Evolutionary conservation across 2,888 invertebrate species (phyloP).

Genomic region (Galeopsomyia nigrocyanea): DNA sequence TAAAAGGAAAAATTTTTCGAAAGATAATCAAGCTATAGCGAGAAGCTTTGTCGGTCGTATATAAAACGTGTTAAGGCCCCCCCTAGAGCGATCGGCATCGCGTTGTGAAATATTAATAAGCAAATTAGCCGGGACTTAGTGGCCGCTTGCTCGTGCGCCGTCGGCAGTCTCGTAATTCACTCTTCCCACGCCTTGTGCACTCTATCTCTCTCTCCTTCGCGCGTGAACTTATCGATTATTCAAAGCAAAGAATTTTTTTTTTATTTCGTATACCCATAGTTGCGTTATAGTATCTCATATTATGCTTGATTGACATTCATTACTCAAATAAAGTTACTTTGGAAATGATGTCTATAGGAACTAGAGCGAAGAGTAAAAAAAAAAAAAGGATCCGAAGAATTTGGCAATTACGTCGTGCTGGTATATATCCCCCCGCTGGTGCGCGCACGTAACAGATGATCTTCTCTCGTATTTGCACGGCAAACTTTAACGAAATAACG

Average conservation of each 20-base stretch:
- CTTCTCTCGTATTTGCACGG: constrained; percentile 28
- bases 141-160: constrained; percentile 1
- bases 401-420: constrained; percentile 66
- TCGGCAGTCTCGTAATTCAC: constrained; percentile 47
- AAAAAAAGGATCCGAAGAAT: constrained; percentile 50
- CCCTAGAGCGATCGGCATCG: constrained; percentile 63
- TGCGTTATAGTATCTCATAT: too few relatives aligned
- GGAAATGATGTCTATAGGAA: too few relatives aligned
- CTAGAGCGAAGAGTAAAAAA: too few relatives aligned
- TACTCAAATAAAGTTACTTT: too few relatives aligned
- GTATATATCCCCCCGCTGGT: too few relatives aligned
- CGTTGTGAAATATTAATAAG: constrained; percentile 67
- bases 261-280: too few relatives aligned
- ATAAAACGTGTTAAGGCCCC: constrained; percentile 23
- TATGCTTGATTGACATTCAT: too few relatives aligned
- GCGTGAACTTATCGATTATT: constrained; percentile 25
- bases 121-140: constrained; percentile 65
- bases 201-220: neutral
- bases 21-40: too few relatives aligned
- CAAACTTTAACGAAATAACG: constrained; percentile 9
- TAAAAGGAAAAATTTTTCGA: too few relatives aligned
- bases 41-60: too few relatives aligned
- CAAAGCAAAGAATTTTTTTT: too few relatives aligned
- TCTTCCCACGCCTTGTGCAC: constrained; percentile 42
- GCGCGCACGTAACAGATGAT: constrained; percentile 66